Evolutionary conservation across 2,113 vertebrate genomes (phyloP).

Genomic region (Orycteropus afer): DNA sequence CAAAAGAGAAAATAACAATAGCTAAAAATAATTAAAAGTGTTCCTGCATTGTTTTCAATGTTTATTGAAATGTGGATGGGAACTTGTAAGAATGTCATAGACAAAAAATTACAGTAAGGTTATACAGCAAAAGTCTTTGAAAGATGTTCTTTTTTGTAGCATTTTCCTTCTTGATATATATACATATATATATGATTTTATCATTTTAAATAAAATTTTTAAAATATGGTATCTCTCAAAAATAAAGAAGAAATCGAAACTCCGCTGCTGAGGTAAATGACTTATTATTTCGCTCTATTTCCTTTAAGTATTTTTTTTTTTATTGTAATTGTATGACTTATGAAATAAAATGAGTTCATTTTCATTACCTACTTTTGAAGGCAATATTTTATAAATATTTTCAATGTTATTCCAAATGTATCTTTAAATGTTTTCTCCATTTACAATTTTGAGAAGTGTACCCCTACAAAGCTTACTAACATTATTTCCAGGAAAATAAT

Average conservation of each 20-base stretch:
- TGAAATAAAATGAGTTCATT: constrained; percentile 36
- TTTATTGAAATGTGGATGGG: background rate
- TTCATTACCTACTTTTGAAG: background rate
- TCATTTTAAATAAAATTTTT: background rate
- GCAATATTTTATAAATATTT: background rate
- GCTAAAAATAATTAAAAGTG: background rate
- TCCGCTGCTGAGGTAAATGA: background rate
- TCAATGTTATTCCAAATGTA: constrained; percentile 2
- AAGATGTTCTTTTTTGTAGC: background rate
- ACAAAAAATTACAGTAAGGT: background rate
- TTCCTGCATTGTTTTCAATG: background rate
- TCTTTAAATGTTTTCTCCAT: constrained; percentile 44
- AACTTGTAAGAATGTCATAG: background rate
- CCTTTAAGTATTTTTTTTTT: background rate
- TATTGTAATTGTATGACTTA: constrained; percentile 28
- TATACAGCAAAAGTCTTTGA: background rate
- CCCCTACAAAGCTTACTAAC: background rate
- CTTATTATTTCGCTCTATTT: background rate
- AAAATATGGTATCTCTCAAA: too few relatives aligned
- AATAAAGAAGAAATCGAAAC: background rate
- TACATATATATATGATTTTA: background rate
- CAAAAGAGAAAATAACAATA: background rate
- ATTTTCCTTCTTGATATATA: background rate
- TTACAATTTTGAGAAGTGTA: constrained; percentile 12
- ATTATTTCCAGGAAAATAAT: constrained; percentile 25